A percentile compares a stretch with the other conserved stretches of the same genome.
These are phyloP conservation scores for Nasonia longicornis DNA, from an alignment of 1,140 invertebrate species.

Conservation along the genomic window DNA sequence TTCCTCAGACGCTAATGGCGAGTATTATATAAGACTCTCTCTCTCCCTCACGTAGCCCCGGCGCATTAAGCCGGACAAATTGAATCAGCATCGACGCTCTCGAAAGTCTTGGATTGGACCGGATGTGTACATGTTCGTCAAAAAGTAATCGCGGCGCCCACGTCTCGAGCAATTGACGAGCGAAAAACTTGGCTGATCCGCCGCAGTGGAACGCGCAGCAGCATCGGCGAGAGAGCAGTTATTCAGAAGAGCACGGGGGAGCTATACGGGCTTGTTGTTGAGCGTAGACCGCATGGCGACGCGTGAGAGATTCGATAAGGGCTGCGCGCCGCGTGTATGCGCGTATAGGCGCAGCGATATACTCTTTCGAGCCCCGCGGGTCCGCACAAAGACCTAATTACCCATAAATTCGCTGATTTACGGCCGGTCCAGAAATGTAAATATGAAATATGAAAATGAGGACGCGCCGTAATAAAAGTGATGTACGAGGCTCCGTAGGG, in stretches of 20 bases:
- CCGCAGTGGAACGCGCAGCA: neutral
- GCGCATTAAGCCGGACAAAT: slow-evolving; percentile 25
- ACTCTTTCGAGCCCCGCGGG: slow-evolving; percentile 49
- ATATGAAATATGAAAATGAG: slow-evolving; percentile 87
- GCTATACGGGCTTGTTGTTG: too few relatives aligned
- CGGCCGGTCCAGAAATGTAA: slow-evolving; percentile 75
- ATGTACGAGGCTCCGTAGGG: slow-evolving; percentile 80
- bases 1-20: neutral
- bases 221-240: too few relatives aligned
- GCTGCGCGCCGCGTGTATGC: slow-evolving; percentile 21
- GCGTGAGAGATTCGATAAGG: slow-evolving; percentile 59
- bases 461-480: slow-evolving; percentile 83
- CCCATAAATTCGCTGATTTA: slow-evolving; percentile 77
- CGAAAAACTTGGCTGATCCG: neutral
- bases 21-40: slow-evolving; percentile 1
- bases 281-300: neutral
- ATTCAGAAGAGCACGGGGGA: too few relatives aligned
- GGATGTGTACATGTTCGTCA: neutral
- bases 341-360: neutral
- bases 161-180: slow-evolving; percentile 2
- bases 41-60: neutral
- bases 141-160: neutral
- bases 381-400: slow-evolving; percentile 74
- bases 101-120: neutral
- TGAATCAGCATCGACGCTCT: slow-evolving; percentile 1